Conservation (phyloP, 1,140 invertebrate genomes). For the Frieseomelitta varia region DNA sequence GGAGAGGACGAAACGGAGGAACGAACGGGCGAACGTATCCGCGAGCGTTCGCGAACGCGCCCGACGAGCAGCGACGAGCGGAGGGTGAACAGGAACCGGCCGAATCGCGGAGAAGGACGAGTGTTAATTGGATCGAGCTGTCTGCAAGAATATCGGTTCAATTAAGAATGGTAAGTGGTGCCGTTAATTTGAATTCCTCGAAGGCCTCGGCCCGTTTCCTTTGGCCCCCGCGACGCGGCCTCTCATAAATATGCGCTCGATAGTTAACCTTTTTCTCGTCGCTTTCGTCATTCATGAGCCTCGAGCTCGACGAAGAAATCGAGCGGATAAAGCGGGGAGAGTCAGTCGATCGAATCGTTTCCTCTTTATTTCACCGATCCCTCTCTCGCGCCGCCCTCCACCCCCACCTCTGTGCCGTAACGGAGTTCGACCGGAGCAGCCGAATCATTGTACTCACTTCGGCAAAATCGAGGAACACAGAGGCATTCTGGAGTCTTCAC, state of each 20-base stretch:
- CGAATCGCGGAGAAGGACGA: constrained; percentile 9
- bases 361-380: constrained; percentile 15
- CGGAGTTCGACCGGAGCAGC: not conserved
- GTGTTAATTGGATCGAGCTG: constrained; percentile 46
- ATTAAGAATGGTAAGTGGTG: constrained; percentile 54
- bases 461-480: constrained; percentile 36
- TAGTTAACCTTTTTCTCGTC: constrained; percentile 53
- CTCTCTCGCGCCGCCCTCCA: not conserved
- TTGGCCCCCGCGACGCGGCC: constrained; percentile 46
- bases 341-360: constrained; percentile 21
- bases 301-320: constrained; percentile 40
- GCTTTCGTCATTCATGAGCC: constrained; percentile 48
- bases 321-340: constrained; percentile 30
- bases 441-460: constrained; percentile 38
- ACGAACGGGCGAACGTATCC: not conserved
- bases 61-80: not conserved
- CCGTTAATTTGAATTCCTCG: constrained; percentile 50
- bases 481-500: constrained; percentile 5
- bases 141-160: constrained; percentile 54
- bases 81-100: not conserved
- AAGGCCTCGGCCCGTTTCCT: constrained; percentile 45
- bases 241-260: constrained; percentile 61
- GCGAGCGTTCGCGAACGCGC: not conserved
- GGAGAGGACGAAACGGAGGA: too few species aligned
- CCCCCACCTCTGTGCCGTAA: too few species aligned